phyloP scores from a whole-genome alignment of 1,140 invertebrate genomes.

The Olivierus martensii region DNA sequence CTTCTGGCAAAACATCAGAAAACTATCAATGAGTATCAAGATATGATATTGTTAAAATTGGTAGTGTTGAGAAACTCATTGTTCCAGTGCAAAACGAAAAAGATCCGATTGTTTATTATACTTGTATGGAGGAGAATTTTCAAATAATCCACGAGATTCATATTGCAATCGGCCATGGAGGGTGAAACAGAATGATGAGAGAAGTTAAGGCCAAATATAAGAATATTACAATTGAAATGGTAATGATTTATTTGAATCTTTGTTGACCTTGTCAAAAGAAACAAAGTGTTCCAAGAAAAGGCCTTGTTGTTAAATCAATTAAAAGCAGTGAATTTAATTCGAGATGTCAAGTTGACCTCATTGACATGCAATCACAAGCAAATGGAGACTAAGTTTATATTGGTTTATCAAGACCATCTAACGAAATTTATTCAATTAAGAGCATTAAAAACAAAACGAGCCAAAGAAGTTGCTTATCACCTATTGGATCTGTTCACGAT shows the following conservation, averaged over 20 bases:
- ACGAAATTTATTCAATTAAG: neutral
- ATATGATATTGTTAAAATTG: slow-evolving; percentile 1
- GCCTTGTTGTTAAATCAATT: no score
- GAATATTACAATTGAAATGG: neutral
- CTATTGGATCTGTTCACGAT: no score
- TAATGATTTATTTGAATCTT: neutral
- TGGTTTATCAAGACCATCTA: slow-evolving; percentile 3
- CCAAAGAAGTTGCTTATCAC: slow-evolving; percentile 1
- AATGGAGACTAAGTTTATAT: neutral
- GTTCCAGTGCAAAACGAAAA: neutral
- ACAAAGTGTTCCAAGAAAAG: neutral
- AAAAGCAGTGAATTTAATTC: neutral
- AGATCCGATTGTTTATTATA: neutral
- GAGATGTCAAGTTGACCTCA: neutral
- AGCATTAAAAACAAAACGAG: slow-evolving; percentile 1
- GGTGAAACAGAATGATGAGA: neutral
- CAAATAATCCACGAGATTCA: slow-evolving; percentile 1
- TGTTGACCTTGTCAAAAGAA: neutral
- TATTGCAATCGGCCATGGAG: neutral
- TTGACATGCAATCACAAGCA: neutral
- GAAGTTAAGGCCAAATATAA: slow-evolving; percentile 1
- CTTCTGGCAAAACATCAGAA: neutral
- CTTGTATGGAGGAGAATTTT: neutral
- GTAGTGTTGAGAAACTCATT: slow-evolving; percentile 1
- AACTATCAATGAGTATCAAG: slow-evolving; percentile 1